A percentile compares a stretch with the other conserved stretches of the same genome.
phyloP scores from a whole-genome alignment of 2,888 invertebrate species.

The Mactromeris polynyma region DNA sequence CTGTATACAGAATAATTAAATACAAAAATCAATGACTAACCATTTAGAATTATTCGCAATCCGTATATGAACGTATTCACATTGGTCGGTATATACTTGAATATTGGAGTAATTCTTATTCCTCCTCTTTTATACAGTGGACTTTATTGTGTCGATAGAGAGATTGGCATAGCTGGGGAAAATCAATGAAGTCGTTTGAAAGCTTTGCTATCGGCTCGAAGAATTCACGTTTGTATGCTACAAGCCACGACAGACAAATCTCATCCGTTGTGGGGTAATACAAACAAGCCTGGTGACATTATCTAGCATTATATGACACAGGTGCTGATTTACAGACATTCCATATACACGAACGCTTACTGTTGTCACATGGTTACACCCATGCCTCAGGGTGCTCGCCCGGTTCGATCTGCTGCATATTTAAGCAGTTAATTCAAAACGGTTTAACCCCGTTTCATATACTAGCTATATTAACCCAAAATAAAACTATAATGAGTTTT shows the following conservation, averaged over 20 bases:
- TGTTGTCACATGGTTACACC: too few relatives aligned
- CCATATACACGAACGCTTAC: too few relatives aligned
- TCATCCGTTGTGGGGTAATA: neutral
- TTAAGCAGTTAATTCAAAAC: too few relatives aligned
- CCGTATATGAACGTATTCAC: neutral
- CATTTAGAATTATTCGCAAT: neutral
- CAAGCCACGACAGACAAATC: neutral
- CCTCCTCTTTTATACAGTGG: conserved; percentile 18
- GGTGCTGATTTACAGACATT: too few relatives aligned
- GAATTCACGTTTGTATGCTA: neutral
- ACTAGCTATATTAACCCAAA: too few relatives aligned
- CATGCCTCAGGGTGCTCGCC: too few relatives aligned
- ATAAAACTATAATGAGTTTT: too few relatives aligned
- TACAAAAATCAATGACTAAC: neutral
- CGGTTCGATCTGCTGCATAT: too few relatives aligned
- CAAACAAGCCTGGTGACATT: too few relatives aligned
- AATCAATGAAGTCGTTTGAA: conserved; percentile 25
- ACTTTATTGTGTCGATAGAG: conserved; percentile 28
- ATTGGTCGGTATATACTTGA: neutral
- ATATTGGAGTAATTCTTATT: conserved; percentile 23
- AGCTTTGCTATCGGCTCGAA: conserved; percentile 16
- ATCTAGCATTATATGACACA: too few relatives aligned
- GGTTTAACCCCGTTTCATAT: too few relatives aligned
- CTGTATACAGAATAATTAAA: neutral
- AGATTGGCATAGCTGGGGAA: conserved; percentile 15